These are phyloP conservation scores for Tortrix viridana DNA, from an alignment of 2,888 invertebrate species.

Conservation along the genomic window DNA sequence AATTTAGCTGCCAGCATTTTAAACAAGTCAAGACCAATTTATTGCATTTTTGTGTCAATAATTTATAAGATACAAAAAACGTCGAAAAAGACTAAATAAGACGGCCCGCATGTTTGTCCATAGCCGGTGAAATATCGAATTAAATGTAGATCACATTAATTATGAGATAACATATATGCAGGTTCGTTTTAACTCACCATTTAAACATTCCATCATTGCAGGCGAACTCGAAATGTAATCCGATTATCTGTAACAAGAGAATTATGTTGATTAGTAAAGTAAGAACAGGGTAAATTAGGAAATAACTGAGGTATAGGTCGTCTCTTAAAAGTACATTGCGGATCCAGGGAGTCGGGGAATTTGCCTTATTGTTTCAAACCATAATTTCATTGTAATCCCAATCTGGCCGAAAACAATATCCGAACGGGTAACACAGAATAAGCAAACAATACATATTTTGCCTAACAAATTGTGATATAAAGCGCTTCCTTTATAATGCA, in stretches of 20 bases:
- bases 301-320: background rate
- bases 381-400: background rate
- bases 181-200: constrained; percentile 20
- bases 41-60: constrained; percentile 2
- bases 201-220: constrained; percentile 6
- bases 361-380: no score
- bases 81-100: background rate
- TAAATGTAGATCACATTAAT: background rate
- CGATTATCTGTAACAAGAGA: constrained; percentile 28
- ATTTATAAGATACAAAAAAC: constrained; percentile 1
- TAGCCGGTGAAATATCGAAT: background rate
- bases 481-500: constrained; percentile 43
- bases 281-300: background rate
- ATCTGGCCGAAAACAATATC: constrained; percentile 23
- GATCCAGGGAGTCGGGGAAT: no score
- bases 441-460: constrained; percentile 48
- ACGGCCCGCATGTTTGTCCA: constrained; percentile 3
- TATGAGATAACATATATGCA: background rate
- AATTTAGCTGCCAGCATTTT: constrained; percentile 16
- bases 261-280: background rate
- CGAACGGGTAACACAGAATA: constrained; percentile 23
- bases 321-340: no score
- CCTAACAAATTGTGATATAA: constrained; percentile 57
- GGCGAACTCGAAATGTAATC: background rate
- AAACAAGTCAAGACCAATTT: background rate